Base-by-base conservation (phyloP, 2,888 invertebrate genomes). In the Erynnis tages region DNA sequence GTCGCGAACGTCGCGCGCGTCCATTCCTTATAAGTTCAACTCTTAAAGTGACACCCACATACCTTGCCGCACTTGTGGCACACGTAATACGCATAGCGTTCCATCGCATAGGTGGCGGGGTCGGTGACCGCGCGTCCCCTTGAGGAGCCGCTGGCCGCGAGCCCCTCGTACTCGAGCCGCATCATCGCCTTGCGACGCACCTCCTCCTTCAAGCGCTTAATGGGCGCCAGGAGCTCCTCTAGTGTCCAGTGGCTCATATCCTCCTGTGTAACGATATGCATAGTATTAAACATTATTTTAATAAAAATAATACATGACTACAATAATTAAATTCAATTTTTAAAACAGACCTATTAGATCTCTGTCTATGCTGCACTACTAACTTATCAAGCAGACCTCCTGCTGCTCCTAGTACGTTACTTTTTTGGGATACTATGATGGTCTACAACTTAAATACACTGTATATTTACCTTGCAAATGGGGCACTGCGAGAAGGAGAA, bases 41-140 rank as follows among this genome's bases (percentile, higher is more conserved):
- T 7, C 4, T 1, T 6, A 38, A 10, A 25, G 0, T 59, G n/a
- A n/a, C n/a, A n/a, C n/a, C n/a, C n/a, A n/a, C n/a, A 30, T 74
- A 93, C 93, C 91, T 96, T 96, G 60, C 93, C 94, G 76, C 99
- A 99, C 79, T 98, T 98, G 77, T 93, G 97, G 81, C 99, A 99
- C 19, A 98, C 97, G 73, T 99, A 99, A 79, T 99, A 99, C 0
- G 99, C 98, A 76, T 99, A 99, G 66, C 98, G 92, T 69, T 98
- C 98, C 97, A 99, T 97, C 2, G 99, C 98, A 79, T 96, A 96
- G 0, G 93, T 91, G 1, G 95, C 94, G 0, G 98, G 94, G 77
- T 98, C 97, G 50, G 94, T 93, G 40, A 93, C 91, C 0, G 92
- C 93, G 58, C 94, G 94, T 0, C 93, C 92, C 66, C 94, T 93